phyloP scores from a whole-genome alignment of 2,797 vertebrate species.

The Pseudocheirus occidentalis region DNA sequence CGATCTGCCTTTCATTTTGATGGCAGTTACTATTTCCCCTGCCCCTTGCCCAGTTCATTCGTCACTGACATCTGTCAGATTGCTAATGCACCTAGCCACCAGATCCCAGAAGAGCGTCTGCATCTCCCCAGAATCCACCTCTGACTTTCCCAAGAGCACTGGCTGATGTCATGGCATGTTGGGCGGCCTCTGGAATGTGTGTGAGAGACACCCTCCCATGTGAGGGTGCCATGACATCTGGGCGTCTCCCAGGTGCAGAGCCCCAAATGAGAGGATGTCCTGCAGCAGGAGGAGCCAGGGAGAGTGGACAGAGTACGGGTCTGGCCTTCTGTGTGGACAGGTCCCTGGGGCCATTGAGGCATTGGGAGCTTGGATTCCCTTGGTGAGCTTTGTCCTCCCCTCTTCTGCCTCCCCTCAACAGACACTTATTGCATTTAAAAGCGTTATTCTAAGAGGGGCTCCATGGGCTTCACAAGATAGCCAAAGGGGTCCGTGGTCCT shows the following conservation, averaged over 20 bases:
- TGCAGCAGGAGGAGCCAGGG: background rate
- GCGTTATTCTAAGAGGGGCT: background rate
- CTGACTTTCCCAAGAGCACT: background rate
- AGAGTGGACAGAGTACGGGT: background rate
- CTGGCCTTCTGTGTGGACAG: background rate
- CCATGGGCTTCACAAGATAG: background rate
- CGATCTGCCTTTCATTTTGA: background rate
- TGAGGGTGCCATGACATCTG: background rate
- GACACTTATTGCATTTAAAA: background rate
- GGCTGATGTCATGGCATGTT: background rate
- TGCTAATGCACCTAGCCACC: background rate
- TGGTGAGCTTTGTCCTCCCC: background rate
- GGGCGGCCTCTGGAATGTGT: background rate
- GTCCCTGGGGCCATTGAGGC: background rate
- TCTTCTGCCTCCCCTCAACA: background rate
- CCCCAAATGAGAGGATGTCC: background rate
- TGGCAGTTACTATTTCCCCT: background rate
- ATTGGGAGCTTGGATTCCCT: background rate
- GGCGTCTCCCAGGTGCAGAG: rapidly evolving
- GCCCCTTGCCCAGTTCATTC: background rate
- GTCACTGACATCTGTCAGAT: background rate
- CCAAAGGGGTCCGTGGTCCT: background rate
- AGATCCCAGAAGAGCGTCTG: background rate
- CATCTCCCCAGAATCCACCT: background rate
- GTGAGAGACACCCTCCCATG: background rate